Conservation (phyloP, 2,113 vertebrate genomes). For the Irena cyanogastra region DNA sequence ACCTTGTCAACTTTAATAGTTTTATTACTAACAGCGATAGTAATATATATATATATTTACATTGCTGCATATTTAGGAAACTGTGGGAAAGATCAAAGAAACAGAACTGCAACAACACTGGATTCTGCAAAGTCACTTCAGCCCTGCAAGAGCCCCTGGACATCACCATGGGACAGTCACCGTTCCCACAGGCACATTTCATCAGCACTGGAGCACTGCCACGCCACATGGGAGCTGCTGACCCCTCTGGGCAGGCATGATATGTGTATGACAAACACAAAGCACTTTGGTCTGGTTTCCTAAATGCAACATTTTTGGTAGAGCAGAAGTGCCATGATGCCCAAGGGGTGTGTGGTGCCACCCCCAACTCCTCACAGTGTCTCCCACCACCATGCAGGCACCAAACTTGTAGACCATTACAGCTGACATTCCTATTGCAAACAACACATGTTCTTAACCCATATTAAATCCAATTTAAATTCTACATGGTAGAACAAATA, state of each 20-base stretch:
- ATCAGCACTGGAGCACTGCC: background rate
- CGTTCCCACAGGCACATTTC: background rate
- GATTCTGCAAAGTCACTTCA: background rate
- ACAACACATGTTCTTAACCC: background rate
- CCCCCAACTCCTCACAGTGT: background rate
- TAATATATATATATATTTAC: background rate
- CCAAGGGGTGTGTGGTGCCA: background rate
- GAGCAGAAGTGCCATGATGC: rapidly evolving
- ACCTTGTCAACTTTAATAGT: background rate
- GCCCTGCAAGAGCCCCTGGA: background rate
- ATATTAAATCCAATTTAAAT: background rate
- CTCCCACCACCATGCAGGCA: background rate
- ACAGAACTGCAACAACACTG: background rate
- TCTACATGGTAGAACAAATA: background rate
- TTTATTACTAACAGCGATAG: background rate
- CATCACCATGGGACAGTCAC: background rate
- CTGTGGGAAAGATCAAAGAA: background rate
- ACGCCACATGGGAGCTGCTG: rapidly evolving
- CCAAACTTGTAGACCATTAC: background rate
- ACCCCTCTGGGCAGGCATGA: background rate
- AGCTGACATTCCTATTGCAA: background rate
- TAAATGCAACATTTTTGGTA: background rate
- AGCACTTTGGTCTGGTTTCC: background rate
- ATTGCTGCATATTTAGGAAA: background rate
- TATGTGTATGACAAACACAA: rapidly evolving